Conservation (phyloP, 1,140 invertebrate genomes). For the Pseudomyrmex sp. region DNA sequence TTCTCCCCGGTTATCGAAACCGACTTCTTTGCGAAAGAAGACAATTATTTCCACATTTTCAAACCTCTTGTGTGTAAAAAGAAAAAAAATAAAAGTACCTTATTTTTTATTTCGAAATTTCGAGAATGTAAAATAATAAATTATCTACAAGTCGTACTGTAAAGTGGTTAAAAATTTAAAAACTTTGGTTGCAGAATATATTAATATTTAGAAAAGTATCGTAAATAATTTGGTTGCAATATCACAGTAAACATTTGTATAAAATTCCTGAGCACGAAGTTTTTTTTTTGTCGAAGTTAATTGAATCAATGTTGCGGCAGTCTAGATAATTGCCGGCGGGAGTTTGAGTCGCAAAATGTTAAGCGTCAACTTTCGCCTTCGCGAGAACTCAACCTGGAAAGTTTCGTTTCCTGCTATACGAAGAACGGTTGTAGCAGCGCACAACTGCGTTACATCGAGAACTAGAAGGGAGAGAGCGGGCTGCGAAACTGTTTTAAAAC, state of each 20-base stretch:
- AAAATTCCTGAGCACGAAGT: not conserved
- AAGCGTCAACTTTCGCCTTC: constrained; percentile 63
- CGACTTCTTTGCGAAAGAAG: not conserved
- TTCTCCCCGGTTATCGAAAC: not conserved
- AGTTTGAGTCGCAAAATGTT: constrained; percentile 63
- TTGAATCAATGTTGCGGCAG: constrained; percentile 44
- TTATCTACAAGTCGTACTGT: no score
- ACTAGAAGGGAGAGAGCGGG: constrained; percentile 34
- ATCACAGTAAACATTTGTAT: not conserved
- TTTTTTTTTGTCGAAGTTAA: constrained; percentile 40
- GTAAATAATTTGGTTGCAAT: not conserved
- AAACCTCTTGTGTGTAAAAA: not conserved
- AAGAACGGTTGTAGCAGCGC: constrained; percentile 52
- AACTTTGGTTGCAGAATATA: not conserved
- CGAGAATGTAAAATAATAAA: not conserved
- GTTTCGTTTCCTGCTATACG: constrained; percentile 66
- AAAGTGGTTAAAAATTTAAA: no score
- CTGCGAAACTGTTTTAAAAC: constrained; percentile 79
- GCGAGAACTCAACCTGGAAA: constrained; percentile 66
- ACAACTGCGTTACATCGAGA: constrained; percentile 57
- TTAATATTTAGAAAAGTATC: not conserved
- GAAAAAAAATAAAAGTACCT: not conserved
- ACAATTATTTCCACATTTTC: not conserved
- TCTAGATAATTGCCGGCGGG: constrained; percentile 43
- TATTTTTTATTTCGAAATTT: not conserved